phyloP scores from a whole-genome alignment of 2,797 vertebrate genomes.

The Cyprinella venusta region DNA sequence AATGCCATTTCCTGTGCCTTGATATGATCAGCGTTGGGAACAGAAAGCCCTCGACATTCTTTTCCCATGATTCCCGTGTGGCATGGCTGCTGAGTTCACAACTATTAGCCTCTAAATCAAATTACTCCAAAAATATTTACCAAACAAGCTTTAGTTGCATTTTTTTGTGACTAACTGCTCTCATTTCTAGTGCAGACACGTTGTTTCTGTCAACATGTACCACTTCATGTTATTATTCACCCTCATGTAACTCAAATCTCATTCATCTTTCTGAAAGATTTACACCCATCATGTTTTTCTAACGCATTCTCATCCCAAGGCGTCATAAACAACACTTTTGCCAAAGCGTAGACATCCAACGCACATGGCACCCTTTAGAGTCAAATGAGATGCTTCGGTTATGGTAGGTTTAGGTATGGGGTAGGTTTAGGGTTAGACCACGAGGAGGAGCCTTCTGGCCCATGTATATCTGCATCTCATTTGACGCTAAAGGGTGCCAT shows the following conservation, averaged over 20 bases:
- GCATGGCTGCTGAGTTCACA: constrained; percentile 50
- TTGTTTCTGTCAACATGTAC: neutral
- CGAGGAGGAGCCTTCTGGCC: too few species aligned
- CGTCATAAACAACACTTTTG: too few species aligned
- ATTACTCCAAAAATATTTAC: constrained; percentile 41
- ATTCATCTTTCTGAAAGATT: neutral
- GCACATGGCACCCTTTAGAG: too few species aligned
- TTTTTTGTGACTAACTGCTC: neutral
- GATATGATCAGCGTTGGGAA: constrained; percentile 76
- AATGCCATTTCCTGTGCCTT: constrained; percentile 75
- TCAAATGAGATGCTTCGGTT: too few species aligned
- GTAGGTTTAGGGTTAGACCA: too few species aligned
- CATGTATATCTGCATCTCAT: too few species aligned
- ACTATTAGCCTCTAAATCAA: constrained; percentile 40
- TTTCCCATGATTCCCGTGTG: constrained; percentile 81
- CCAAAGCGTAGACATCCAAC: too few species aligned
- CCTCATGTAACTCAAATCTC: neutral
- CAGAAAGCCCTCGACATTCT: constrained; percentile 75
- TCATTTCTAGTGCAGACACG: neutral
- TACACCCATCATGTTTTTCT: neutral
- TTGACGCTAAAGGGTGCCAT: too few species aligned
- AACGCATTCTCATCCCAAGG: too few species aligned
- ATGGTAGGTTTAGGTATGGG: too few species aligned
- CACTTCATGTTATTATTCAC: neutral
- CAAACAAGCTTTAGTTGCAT: constrained; percentile 18